A percentile compares a stretch with the other conserved stretches of the same genome.
Evolutionary conservation across 2,113 vertebrate genomes (phyloP).

Genomic region (Pyrgilauda ruficollis): DNA sequence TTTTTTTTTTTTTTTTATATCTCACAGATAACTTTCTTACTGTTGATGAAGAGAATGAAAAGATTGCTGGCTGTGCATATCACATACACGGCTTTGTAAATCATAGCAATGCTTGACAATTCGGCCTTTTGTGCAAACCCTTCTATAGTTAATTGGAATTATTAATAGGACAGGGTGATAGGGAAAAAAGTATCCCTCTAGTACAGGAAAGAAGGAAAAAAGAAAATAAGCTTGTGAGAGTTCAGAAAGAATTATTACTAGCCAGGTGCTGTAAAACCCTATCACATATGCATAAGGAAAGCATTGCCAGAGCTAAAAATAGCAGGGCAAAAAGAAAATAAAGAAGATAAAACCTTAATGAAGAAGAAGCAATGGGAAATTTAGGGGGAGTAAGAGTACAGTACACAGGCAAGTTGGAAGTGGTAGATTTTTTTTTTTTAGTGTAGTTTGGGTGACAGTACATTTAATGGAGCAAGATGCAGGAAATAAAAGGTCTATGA

Average conservation of each 20-base stretch:
- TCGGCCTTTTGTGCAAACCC: neutral
- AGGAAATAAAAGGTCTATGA: neutral
- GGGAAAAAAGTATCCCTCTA: neutral
- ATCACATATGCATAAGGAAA: neutral
- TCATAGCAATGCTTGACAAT: neutral
- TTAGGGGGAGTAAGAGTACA: neutral
- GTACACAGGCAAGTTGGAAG: neutral
- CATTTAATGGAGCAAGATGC: neutral
- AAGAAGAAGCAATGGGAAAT: neutral
- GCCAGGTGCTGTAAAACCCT: neutral
- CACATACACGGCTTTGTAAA: neutral
- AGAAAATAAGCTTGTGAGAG: neutral
- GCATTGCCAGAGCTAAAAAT: neutral
- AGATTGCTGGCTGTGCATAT: neutral
- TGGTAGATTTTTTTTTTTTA: neutral
- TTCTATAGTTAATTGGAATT: neutral
- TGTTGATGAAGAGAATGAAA: neutral
- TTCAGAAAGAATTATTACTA: neutral
- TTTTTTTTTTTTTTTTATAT: neutral
- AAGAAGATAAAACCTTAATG: neutral
- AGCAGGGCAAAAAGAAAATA: neutral
- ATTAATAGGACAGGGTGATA: neutral
- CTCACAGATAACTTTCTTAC: neutral
- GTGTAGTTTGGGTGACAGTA: neutral
- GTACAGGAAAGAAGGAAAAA: neutral